Conservation (phyloP, 92 coral and sea anemone species). For the Zoanthus sociatus region DNA sequence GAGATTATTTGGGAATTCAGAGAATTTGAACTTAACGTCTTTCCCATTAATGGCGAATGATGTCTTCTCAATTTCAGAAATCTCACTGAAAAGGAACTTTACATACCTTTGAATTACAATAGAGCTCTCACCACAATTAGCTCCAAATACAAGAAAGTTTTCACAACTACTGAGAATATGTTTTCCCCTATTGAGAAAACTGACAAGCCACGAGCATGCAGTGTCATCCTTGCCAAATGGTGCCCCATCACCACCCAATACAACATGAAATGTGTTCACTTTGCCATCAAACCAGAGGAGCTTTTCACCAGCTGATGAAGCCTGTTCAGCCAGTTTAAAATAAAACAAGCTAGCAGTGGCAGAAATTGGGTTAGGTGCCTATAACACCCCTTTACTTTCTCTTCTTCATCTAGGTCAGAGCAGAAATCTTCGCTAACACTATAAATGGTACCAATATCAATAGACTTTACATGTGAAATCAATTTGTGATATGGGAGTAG, state of each 20-base stretch:
- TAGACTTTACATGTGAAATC: slow-evolving; percentile 46
- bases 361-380: slow-evolving; percentile 60
- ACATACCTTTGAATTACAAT: slow-evolving; percentile 39
- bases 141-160: slow-evolving; percentile 36
- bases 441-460: slow-evolving; percentile 58
- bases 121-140: slow-evolving; percentile 42
- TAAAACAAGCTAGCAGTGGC: slow-evolving; percentile 56
- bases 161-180: slow-evolving; percentile 40
- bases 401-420: slow-evolving; percentile 55
- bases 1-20: slow-evolving; percentile 43
- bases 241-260: slow-evolving; percentile 76
- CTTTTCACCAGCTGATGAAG: slow-evolving; percentile 11
- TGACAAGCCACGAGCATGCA: slow-evolving; percentile 71
- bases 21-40: slow-evolving; percentile 28
- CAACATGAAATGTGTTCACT: slow-evolving; percentile 56
- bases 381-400: slow-evolving; percentile 72
- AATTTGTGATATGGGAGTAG: slow-evolving; percentile 72
- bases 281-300: slow-evolving; percentile 51
- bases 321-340: slow-evolving; percentile 42
- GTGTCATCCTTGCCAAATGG: slow-evolving; percentile 75
- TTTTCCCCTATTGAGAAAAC: slow-evolving; percentile 57
- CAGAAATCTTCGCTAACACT: slow-evolving; percentile 67
- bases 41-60: slow-evolving; percentile 13
- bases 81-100: slow-evolving; percentile 40
- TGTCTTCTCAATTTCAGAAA: slow-evolving; percentile 32